Percentiles rank a stretch among this genome's conserved stretches.
Conservation (phyloP, 2,797 vertebrate species). For the Lagorchestes hirsutus region DNA sequence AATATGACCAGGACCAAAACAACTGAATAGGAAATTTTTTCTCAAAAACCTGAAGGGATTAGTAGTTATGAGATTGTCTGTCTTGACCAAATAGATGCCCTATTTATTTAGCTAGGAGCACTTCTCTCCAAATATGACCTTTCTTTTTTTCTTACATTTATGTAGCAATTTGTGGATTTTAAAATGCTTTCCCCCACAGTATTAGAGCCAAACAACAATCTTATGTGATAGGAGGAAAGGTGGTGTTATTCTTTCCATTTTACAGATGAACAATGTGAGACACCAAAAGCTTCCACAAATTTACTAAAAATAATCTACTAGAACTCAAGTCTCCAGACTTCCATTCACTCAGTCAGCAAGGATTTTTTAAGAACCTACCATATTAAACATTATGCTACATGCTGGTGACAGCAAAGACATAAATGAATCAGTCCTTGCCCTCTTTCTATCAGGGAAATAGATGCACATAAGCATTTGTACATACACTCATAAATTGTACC, state of each 20-base stretch:
- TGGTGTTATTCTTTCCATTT: not conserved
- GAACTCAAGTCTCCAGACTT: not conserved
- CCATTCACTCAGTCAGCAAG: not conserved
- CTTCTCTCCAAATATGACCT: not conserved
- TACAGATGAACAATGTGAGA: not conserved
- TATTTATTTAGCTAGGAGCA: not conserved
- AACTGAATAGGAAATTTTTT: not conserved
- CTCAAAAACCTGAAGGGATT: not conserved
- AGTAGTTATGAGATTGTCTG: not conserved
- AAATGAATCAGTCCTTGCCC: not conserved
- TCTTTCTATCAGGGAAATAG: not conserved
- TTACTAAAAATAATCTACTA: not conserved
- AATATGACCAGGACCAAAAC: not conserved
- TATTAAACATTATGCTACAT: not conserved
- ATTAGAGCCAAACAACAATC: not conserved
- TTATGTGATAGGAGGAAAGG: not conserved
- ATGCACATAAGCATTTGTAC: not conserved
- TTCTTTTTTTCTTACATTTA: not conserved
- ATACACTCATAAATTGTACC: not conserved
- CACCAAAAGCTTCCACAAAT: not conserved
- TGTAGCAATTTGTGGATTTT: not conserved
- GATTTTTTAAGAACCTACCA: not conserved
- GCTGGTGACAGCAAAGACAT: not conserved
- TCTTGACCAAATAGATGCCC: not conserved
- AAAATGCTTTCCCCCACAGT: not conserved